These are phyloP conservation scores for Cerceris ruficornis DNA, from an alignment of 2,888 invertebrate genomes.

Conservation along the genomic window DNA sequence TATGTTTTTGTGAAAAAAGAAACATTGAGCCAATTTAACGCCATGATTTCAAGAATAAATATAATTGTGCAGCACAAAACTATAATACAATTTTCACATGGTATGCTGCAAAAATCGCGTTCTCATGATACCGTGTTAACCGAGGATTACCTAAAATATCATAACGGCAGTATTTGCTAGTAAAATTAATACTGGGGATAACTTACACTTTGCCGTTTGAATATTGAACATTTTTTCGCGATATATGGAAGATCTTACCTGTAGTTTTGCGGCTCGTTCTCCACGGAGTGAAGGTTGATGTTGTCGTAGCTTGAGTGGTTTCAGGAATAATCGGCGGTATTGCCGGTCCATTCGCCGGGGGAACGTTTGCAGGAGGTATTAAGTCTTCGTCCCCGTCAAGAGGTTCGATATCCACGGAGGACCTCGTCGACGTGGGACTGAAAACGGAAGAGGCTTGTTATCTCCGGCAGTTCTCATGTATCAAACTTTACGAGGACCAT, in stretches of 20 bases:
- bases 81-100: too few species aligned
- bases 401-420: slow-evolving; percentile 73
- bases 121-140: too few species aligned
- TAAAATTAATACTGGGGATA: too few species aligned
- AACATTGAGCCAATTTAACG: too few species aligned
- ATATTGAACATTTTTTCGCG: background rate
- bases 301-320: slow-evolving; percentile 73
- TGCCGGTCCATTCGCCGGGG: slow-evolving; percentile 65
- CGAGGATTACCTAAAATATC: too few species aligned
- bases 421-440: slow-evolving; percentile 76
- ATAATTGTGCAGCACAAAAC: too few species aligned
- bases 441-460: slow-evolving; percentile 48
- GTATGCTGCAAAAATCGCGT: too few species aligned
- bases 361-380: slow-evolving; percentile 68
- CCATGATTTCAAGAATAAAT: too few species aligned
- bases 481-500: slow-evolving; percentile 15
- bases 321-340: slow-evolving; percentile 72
- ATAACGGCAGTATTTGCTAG: too few species aligned
- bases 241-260: slow-evolving; percentile 64
- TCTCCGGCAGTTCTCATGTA: slow-evolving; percentile 28
- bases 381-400: slow-evolving; percentile 69
- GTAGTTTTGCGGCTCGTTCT: slow-evolving; percentile 78
- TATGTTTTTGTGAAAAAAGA: too few species aligned
- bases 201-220: too few species aligned
- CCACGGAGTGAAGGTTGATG: slow-evolving; percentile 81